Evolutionary conservation across 92 coral and sea anemone species (phyloP).

Genomic region (Porites evermanni): DNA sequence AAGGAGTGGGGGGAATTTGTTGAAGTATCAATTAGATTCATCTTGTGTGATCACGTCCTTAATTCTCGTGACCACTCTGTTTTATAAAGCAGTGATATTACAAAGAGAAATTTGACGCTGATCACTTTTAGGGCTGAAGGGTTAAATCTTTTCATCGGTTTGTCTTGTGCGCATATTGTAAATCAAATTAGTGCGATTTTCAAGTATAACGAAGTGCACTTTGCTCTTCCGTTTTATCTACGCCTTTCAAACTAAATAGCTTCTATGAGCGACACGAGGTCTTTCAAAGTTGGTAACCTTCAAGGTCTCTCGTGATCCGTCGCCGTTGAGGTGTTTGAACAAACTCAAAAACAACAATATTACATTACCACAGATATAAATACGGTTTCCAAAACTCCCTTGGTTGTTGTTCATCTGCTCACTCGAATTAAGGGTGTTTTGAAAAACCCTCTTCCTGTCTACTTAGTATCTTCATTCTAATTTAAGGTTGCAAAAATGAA

Average conservation of each 20-base stretch:
- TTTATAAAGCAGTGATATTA: too few species aligned
- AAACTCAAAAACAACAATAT: constrained; percentile 5
- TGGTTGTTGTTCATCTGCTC: not conserved
- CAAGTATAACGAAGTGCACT: too few species aligned
- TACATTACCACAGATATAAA: not conserved
- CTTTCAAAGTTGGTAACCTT: not conserved
- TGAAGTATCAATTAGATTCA: too few species aligned
- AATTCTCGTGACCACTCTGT: too few species aligned
- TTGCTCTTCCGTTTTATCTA: not conserved
- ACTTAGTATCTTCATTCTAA: not conserved
- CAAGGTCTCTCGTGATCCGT: not conserved
- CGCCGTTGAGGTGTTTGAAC: not conserved
- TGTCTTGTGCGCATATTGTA: too few species aligned
- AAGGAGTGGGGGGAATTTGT: too few species aligned
- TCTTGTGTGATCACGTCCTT: too few species aligned
- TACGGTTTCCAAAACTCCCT: not conserved
- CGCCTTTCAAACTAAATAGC: too few species aligned
- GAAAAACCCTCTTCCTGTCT: not conserved
- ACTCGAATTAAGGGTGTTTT: not conserved
- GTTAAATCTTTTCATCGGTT: too few species aligned
- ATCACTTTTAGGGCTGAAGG: too few species aligned
- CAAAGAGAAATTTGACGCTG: too few species aligned
- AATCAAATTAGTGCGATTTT: too few species aligned
- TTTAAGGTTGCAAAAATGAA: not conserved
- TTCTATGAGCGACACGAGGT: not conserved